phyloP scores from a whole-genome alignment of 2,113 vertebrate genomes.

The Mormyrus iriodes region DNA sequence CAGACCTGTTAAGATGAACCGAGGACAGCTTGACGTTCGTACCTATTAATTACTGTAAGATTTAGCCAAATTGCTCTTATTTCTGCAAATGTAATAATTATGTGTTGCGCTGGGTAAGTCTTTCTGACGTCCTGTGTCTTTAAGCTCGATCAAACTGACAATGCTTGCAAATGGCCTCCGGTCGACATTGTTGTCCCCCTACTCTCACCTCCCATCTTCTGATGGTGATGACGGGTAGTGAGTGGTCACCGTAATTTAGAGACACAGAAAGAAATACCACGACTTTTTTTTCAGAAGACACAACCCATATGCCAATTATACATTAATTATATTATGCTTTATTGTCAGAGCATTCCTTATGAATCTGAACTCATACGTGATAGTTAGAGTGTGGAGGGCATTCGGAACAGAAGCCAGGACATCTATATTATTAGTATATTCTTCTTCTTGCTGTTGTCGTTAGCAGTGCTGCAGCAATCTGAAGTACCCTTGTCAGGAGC shows the following conservation, averaged over 20 bases:
- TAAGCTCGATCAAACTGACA: not conserved
- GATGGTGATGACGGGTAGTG: not conserved
- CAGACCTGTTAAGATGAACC: not conserved
- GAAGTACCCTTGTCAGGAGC: not conserved
- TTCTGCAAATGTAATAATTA: constrained; percentile 3
- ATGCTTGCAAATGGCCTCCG: not conserved
- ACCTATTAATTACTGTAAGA: not conserved
- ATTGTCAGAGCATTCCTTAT: too few relatives aligned
- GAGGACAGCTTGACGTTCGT: not conserved
- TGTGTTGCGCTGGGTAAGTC: not conserved
- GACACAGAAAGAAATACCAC: not conserved
- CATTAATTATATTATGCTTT: not conserved
- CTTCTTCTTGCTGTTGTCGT: not conserved
- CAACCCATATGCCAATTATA: not conserved
- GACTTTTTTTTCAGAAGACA: not conserved
- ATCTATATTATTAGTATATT: not conserved
- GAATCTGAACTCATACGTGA: too few relatives aligned
- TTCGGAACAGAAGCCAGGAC: too few relatives aligned
- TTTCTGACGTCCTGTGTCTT: not conserved
- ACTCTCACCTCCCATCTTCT: not conserved
- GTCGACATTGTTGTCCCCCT: not conserved
- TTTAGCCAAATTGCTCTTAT: not conserved
- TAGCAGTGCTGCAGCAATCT: not conserved
- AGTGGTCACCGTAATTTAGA: not conserved
- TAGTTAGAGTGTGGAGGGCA: too few relatives aligned